Evolutionary conservation across 2,113 vertebrate species (phyloP), one percentile per base, ranked within the genome.

Genomic region (Cercocebus atys): DNA sequence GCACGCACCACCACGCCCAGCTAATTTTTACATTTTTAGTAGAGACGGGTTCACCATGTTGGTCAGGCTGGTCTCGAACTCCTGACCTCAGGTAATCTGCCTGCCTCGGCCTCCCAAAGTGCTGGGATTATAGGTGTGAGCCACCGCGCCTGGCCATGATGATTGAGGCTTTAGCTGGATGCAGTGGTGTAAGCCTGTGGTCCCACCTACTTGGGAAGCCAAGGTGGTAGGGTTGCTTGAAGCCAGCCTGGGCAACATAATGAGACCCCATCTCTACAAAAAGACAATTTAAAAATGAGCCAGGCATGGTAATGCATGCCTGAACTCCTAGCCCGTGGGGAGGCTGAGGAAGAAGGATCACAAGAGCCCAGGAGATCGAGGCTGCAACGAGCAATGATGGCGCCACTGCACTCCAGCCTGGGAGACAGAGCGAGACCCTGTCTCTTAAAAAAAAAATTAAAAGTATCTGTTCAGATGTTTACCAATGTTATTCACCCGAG

Each of bases 401-500:
- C 6, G 14, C 32, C 32, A 35, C 66, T 68, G 32, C 32, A 35
- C 59, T 61, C 23, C 23, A 61, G 59, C 59, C 59, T 61, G 59
- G 59, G 52, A 20, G 18, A 55, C 52, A 61, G 59, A 23, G 59
- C 0, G 9, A 61, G 59, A 61, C 59, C 23, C 23, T 27, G 59
- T 61, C 59, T 61, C 23, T 27, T 27, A 25, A 61, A 18, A 73
- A 70, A 14, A 14, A 55, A 55, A 47, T 55, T 7, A 20, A 55
- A 55, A 10, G 30, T 35, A 18, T 84, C 22, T 68, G 25, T 92
- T 55, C 5, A 12, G 30, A n/a, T 23, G 7, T 20, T 22, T 9
- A 8, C 57, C 70, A 0, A 2, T 4, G 3, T 35, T 32, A 5
- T n/a, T 18, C 20, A 16, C 7, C 14, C 0, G 0, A 57, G 55